phyloP scores from a whole-genome alignment of 1,140 invertebrate species.

The Lucilia cuprina region DNA sequence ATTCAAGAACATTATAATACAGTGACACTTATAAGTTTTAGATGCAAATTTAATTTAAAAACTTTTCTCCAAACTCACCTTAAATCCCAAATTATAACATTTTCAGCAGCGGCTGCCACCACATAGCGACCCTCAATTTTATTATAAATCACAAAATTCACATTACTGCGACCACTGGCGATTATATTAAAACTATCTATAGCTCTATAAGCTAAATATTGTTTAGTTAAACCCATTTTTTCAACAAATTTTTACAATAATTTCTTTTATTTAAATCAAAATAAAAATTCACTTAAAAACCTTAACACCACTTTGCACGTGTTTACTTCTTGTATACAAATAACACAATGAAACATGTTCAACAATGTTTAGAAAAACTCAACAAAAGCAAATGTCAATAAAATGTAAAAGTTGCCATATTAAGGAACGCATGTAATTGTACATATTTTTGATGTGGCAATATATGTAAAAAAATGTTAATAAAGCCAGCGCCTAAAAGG shows the following conservation, averaged over 20 bases:
- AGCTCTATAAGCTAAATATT: slow-evolving; percentile 90
- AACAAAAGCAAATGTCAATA: background rate
- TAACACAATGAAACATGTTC: background rate
- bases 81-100: slow-evolving; percentile 94
- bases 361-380: background rate
- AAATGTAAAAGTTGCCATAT: background rate
- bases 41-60: too few species aligned
- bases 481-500: background rate
- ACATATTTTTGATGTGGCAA: background rate
- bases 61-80: slow-evolving; percentile 47
- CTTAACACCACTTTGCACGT: background rate
- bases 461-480: background rate
- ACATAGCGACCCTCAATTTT: slow-evolving; percentile 81
- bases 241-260: too few species aligned
- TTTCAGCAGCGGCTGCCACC: slow-evolving; percentile 89
- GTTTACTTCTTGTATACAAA: background rate
- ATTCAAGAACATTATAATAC: too few species aligned
- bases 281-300: background rate
- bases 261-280: too few species aligned
- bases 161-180: slow-evolving; percentile 78
- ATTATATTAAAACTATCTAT: slow-evolving; percentile 87
- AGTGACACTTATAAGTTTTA: too few species aligned
- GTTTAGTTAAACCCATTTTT: slow-evolving; percentile 92
- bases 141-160: slow-evolving; percentile 78
- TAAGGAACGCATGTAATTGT: background rate